Base-by-base conservation (phyloP, 2,113 vertebrate species). In the Boulengeromyrus knoepffleri region DNA sequence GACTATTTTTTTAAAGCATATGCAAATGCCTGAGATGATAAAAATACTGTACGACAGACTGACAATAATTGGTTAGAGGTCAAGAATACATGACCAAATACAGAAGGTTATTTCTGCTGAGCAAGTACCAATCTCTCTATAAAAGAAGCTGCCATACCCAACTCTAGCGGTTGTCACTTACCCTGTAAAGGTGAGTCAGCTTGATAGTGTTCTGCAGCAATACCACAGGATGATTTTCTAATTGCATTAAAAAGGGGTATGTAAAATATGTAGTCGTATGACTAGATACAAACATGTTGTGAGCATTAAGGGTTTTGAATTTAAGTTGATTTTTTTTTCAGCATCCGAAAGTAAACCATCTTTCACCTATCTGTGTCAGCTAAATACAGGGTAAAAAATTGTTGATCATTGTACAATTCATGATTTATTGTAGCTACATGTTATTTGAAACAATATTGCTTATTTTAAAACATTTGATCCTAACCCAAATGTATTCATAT, bases 31-130 rank as follows among this genome's bases (percentile, higher is more conserved):
- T 88, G 46, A 85, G 89, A 89, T 52, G 89, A 88, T 86, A 86
- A 90, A 49, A 89, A 50, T 62, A 88, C 53, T 83, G 36, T 91
- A 91, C 92, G 92, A 95, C 91, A 92, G 83, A 24, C 84, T 88
- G 90, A 94, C 87, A 46, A 90, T 90, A 88, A 52, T 19, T 53
- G 62, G 66, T 77, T 19, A 91, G 46, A 89, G 31, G 27, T 2
- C 89, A 91, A 93, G 92, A 91, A 45, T 31, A 46, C 93, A 93
- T 96, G 94, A 92, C 95, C 95, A 95, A 94, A 96, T 94, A 93
- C 86, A 95, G 95, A 47, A 90, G 50, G 93, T 84, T 62, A 42
- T 91, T 88, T 91, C 58, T 92, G 88, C 87, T 90, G 89, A 85
- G 87, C 80, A 88, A 91, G 90, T 88, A 89, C 27, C 42, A 89